Conservation (phyloP, 92 coral and sea anemone species). For the Palythoa caribaeorum region DNA sequence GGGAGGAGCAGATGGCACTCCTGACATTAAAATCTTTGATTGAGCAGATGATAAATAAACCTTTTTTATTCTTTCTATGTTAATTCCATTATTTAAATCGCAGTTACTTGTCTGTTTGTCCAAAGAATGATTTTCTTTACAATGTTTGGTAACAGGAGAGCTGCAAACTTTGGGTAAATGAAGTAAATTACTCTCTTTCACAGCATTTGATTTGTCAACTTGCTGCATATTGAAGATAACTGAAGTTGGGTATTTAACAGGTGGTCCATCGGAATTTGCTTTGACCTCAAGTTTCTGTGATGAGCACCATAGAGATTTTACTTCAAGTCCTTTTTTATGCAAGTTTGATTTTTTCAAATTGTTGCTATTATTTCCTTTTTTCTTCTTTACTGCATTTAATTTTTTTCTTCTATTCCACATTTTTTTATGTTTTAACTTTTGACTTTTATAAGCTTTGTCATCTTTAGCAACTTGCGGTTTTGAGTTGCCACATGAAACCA, state of each 20-base stretch:
- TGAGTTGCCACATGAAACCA: constrained; percentile 20
- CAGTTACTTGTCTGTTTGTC: constrained; percentile 35
- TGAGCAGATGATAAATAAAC: constrained; percentile 90
- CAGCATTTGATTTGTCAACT: constrained; percentile 64
- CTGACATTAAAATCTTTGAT: constrained; percentile 79
- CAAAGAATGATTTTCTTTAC: constrained; percentile 22
- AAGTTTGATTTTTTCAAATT: constrained; percentile 30
- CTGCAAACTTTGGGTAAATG: constrained; percentile 74
- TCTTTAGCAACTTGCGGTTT: constrained; percentile 46
- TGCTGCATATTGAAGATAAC: constrained; percentile 58
- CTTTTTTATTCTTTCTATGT: constrained; percentile 69
- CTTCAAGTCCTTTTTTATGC: neutral
- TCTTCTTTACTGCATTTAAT: constrained; percentile 31
- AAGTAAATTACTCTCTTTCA: constrained; percentile 55
- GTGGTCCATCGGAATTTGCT: neutral
- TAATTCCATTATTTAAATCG: constrained; percentile 9
- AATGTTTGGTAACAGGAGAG: neutral
- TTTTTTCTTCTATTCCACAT: neutral
- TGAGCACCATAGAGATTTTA: neutral
- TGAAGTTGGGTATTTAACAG: constrained; percentile 23
- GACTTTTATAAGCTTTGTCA: constrained; percentile 55
- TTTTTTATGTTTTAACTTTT: constrained; percentile 31
- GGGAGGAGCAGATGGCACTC: constrained; percentile 95
- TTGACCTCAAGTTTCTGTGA: constrained; percentile 4
- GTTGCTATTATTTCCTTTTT: neutral